A percentile compares a stretch with the other conserved stretches of the same genome.
Conservation (phyloP, 2,113 vertebrate genomes). For the Lagenorhynchus albirostris region DNA sequence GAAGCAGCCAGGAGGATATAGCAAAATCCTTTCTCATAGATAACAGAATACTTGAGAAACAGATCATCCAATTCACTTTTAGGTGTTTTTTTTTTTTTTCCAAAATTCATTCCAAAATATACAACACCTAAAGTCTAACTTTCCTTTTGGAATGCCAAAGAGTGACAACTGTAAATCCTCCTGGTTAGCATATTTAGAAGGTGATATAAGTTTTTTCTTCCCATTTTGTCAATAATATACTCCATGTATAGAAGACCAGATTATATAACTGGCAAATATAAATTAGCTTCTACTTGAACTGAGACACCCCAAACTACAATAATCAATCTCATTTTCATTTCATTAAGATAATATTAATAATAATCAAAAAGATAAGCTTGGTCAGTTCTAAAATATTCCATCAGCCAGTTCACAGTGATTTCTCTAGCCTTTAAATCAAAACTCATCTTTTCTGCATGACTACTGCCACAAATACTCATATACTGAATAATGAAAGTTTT, state of each 20-base stretch:
- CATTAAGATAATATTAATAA: background rate
- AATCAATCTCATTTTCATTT: background rate
- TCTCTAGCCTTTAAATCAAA: background rate
- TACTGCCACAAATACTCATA: background rate
- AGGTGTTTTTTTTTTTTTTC: background rate
- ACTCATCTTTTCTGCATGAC: background rate
- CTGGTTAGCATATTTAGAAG: background rate
- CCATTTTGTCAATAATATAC: background rate
- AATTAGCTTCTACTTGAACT: background rate
- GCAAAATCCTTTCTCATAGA: background rate
- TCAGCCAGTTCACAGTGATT: background rate
- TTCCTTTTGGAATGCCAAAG: background rate
- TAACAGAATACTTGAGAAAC: background rate
- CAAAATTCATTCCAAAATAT: background rate
- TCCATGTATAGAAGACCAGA: background rate
- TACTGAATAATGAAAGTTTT: background rate
- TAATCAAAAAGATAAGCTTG: background rate
- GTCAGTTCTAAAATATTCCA: background rate
- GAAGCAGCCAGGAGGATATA: background rate
- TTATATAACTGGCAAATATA: background rate
- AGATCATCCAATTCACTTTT: background rate
- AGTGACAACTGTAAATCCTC: background rate
- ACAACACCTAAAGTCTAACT: background rate
- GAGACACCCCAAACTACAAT: background rate
- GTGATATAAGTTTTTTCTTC: background rate